Conservation (phyloP, 1,140 invertebrate species). For the Drosophila guanche region DNA sequence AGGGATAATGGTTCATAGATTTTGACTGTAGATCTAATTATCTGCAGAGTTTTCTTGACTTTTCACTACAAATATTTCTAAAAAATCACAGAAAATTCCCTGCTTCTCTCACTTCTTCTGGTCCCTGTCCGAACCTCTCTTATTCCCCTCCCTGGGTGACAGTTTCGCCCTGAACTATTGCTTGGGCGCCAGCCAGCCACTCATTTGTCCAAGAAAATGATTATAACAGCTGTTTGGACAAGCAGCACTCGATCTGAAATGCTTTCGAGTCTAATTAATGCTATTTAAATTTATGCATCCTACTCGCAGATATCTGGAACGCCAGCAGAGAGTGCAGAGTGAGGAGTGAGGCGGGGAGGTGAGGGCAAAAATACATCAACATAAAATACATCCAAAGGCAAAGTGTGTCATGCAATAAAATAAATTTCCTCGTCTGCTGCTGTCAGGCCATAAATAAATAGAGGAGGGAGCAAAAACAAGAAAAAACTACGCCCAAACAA, state of each 20-base stretch:
- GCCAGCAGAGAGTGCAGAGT: neutral
- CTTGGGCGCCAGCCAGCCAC: slow-evolving; percentile 23
- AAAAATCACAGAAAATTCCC: no score
- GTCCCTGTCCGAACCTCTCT: no score
- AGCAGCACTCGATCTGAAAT: slow-evolving; percentile 27
- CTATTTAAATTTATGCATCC: slow-evolving; percentile 67
- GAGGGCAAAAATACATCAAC: neutral
- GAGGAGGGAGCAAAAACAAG: slow-evolving; percentile 9
- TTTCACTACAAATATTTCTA: no score
- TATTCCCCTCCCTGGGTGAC: slow-evolving; percentile 8
- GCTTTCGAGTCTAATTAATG: slow-evolving; percentile 54
- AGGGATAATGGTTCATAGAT: no score
- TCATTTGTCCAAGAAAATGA: slow-evolving; percentile 44
- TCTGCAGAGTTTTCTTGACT: no score
- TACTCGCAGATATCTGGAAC: slow-evolving; percentile 33
- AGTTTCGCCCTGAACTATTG: slow-evolving; percentile 29
- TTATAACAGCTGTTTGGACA: slow-evolving; percentile 57
- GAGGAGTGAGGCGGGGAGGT: neutral
- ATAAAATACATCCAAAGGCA: slow-evolving; percentile 45
- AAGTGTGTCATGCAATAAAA: slow-evolving; percentile 70
- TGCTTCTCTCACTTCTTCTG: no score
- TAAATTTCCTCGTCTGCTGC: slow-evolving; percentile 66
- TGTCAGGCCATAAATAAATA: slow-evolving; percentile 72
- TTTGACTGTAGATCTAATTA: no score
- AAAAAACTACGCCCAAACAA: slow-evolving; percentile 68